A percentile compares a stretch with the other conserved stretches of the same genome.
Evolutionary conservation across 2,888 invertebrate species (phyloP).

Genomic region (Trachelus iudaicus): DNA sequence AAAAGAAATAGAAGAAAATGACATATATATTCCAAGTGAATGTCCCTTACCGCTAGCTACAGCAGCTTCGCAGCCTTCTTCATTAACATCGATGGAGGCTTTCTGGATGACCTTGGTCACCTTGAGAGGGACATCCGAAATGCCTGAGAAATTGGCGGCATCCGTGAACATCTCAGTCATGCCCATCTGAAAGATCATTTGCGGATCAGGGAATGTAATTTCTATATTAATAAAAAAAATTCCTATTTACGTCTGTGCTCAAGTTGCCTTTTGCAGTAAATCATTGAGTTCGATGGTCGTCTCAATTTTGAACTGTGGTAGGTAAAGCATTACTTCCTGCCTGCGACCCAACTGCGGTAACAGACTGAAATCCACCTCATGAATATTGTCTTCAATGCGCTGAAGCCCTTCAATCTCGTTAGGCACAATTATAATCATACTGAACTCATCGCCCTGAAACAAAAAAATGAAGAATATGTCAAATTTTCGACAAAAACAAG

Average conservation of each 20-base stretch:
- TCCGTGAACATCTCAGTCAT: slow-evolving; percentile 74
- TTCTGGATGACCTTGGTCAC: slow-evolving; percentile 84
- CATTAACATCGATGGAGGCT: slow-evolving; percentile 87
- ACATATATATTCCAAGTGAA: background rate
- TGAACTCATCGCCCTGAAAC: slow-evolving; percentile 71
- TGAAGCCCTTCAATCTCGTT: slow-evolving; percentile 71
- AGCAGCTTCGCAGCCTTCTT: slow-evolving; percentile 88
- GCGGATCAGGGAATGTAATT: background rate
- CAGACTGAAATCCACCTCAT: slow-evolving; percentile 51
- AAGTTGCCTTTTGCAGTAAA: slow-evolving; percentile 74
- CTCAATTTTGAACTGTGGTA: slow-evolving; percentile 87
- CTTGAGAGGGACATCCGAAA: slow-evolving; percentile 70
- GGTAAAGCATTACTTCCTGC: slow-evolving; percentile 73
- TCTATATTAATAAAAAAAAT: background rate
- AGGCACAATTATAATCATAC: slow-evolving; percentile 83
- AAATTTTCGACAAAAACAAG: too few relatives aligned
- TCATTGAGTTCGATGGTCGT: slow-evolving; percentile 74
- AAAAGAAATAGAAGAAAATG: slow-evolving; percentile 5
- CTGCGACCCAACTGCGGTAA: slow-evolving; percentile 19
- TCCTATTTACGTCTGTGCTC: background rate
- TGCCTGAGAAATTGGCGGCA: slow-evolving; percentile 74
- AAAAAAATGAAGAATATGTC: background rate
- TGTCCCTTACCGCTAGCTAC: slow-evolving; percentile 81
- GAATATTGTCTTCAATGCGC: slow-evolving; percentile 1
- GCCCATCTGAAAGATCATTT: slow-evolving; percentile 73